Percentiles rank a stretch among this genome's conserved stretches.
Conservation (phyloP, 2,888 invertebrate species). For the Spatulosminthurus flaviceps region DNA sequence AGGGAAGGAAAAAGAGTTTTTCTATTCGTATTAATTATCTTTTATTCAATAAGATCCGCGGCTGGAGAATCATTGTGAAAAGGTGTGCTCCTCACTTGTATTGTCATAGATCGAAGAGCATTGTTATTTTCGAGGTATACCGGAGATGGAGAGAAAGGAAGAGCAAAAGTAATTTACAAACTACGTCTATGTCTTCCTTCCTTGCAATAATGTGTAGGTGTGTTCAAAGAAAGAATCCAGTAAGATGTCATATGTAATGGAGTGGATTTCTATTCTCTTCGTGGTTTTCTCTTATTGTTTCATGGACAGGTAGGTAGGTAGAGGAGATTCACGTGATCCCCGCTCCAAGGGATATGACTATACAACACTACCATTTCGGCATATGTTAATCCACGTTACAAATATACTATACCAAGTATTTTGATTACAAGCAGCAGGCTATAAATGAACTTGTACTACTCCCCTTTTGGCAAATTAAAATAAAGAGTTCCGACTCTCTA, state of each 20-base stretch:
- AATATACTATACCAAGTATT: not conserved
- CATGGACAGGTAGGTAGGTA: not conserved
- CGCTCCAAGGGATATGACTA: not conserved
- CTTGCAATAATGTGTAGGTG: not conserved
- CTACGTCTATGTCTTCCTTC: not conserved
- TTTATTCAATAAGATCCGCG: conserved; percentile 36
- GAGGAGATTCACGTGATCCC: not conserved
- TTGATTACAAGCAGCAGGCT: conserved; percentile 49
- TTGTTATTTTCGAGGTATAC: not conserved
- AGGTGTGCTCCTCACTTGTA: not conserved
- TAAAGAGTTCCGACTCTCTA: not conserved
- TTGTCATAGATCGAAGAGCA: not conserved
- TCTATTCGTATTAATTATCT: conserved; percentile 37
- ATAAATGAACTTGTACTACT: conserved; percentile 51
- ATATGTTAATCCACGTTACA: too few relatives aligned
- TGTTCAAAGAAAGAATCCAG: not conserved
- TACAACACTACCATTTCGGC: not conserved
- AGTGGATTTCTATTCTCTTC: not conserved
- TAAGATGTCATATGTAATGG: not conserved
- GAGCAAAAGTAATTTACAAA: not conserved
- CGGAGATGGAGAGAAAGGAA: not conserved
- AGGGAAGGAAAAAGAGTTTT: conserved; percentile 29
- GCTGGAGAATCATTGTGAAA: not conserved
- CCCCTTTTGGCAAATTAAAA: conserved; percentile 53
- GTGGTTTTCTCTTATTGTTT: not conserved